Base-by-base conservation (phyloP, 1,140 invertebrate genomes). In the Dreissena rostriformis region DNA sequence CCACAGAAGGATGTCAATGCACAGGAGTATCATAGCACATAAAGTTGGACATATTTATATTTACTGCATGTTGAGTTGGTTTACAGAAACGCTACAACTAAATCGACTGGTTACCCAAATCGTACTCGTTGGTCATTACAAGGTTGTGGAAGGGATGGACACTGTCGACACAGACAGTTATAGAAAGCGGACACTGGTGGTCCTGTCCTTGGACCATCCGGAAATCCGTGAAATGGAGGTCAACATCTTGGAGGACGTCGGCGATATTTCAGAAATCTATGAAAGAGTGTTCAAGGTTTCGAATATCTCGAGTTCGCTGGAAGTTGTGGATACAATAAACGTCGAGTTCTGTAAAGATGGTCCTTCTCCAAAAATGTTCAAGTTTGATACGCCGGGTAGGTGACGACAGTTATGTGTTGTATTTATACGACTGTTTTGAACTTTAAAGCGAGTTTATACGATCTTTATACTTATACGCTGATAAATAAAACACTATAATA, bases 71-170 rank as follows among this genome's bases (percentile, higher is more conserved):
- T 63, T 39, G 8, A 39, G 2, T 5, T 39, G 39, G 39, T 39
- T 28, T 39, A 22, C 52, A 52, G 67, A 63, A 51, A 73, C 28
- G 24, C 53, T 81, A 14, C 79, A 55, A 26, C 22, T 81, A 17
- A 81, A 81, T 66, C 68, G 79, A 11, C 57, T 81, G 8, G 49
- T 81, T 24, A 63, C 55, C 15, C 68, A 81, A 49, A 71, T 61
- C 17, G 79, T 81, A 14, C 24, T 81, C 28, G 57, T 81, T 15
- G 79, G 79, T n/a, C 77, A 79, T 71, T 70, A 55, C 51, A 79
- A 79, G 39, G 53, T 66, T 8, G 19, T 79, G 19, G 65, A 70
- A 10, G 49, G 55, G 57, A 17, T 19, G 10, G 66, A 70, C 12
- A 79, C 24, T 12, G 67, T 22, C 17, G 79, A 81, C 51, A 73